Evolutionary conservation across 64 coral and sea anemone genomes (phyloP).

Genomic region (Pocillopora verrucosa): DNA sequence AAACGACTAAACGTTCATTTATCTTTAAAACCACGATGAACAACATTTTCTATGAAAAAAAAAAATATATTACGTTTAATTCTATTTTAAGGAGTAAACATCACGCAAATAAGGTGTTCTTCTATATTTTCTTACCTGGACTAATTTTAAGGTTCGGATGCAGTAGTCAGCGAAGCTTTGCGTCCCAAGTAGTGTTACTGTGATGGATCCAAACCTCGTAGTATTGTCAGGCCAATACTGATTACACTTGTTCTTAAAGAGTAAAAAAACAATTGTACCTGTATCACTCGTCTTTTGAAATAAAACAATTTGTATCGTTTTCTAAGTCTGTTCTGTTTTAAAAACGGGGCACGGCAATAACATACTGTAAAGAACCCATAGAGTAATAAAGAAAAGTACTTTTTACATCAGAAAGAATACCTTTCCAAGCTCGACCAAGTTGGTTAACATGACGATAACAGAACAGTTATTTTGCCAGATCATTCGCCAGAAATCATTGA

Average conservation of each 20-base stretch:
- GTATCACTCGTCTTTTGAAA: too few relatives aligned
- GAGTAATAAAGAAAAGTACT: too few relatives aligned
- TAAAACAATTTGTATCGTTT: too few relatives aligned
- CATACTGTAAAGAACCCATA: too few relatives aligned
- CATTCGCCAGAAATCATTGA: constrained; percentile 62
- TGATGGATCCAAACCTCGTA: constrained; percentile 46
- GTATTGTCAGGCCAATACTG: constrained; percentile 80
- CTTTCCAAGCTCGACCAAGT: constrained; percentile 50
- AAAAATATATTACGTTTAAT: not conserved
- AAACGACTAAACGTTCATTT: too few relatives aligned
- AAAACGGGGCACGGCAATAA: too few relatives aligned
- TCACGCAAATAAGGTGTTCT: too few relatives aligned
- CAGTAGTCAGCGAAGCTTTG: constrained; percentile 73
- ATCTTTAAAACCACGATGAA: too few relatives aligned
- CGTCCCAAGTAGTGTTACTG: constrained; percentile 48
- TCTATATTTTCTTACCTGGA: constrained; percentile 30
- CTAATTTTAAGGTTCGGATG: constrained; percentile 64
- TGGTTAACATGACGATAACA: constrained; percentile 67
- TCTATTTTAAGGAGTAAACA: too few relatives aligned
- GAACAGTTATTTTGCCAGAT: constrained; percentile 46
- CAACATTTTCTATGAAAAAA: not conserved
- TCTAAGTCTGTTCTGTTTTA: too few relatives aligned
- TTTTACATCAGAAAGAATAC: not conserved
- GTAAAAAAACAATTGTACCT: not conserved
- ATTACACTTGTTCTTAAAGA: constrained; percentile 69